phyloP scores from a whole-genome alignment of 2,888 invertebrate species.

The Acleris sparsana region DNA sequence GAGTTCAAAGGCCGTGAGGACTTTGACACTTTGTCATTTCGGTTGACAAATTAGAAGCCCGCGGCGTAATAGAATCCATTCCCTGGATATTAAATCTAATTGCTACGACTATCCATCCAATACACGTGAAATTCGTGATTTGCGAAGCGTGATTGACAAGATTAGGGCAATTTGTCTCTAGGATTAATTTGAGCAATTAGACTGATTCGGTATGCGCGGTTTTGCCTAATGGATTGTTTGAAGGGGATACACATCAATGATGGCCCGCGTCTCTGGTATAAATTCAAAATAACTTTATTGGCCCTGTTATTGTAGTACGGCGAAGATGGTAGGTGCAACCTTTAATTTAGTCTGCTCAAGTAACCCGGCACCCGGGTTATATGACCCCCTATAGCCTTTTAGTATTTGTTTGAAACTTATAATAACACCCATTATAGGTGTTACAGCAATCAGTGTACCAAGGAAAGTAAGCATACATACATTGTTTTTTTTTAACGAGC shows the following conservation, averaged over 20 bases:
- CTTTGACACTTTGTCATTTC: slow-evolving; percentile 11
- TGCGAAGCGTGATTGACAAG: slow-evolving; percentile 18
- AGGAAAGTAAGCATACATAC: too few relatives aligned
- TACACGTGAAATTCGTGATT: not conserved
- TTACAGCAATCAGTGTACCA: too few relatives aligned
- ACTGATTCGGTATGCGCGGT: not conserved
- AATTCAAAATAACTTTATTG: not conserved
- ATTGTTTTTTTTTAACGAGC: too few relatives aligned
- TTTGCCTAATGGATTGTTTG: slow-evolving; percentile 2
- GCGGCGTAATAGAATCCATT: slow-evolving; percentile 5
- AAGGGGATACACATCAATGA: not conserved
- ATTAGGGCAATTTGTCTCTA: slow-evolving; percentile 19
- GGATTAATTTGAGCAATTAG: slow-evolving; percentile 26
- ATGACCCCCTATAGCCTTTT: too few relatives aligned
- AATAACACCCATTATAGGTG: too few relatives aligned
- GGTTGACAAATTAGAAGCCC: slow-evolving; percentile 7
- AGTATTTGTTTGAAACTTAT: too few relatives aligned
- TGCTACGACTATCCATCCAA: not conserved
- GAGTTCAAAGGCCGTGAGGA: not conserved
- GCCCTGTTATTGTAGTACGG: too few relatives aligned
- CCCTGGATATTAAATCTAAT: slow-evolving; percentile 11
- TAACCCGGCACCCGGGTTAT: too few relatives aligned
- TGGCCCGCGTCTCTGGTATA: not conserved
- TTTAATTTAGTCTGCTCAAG: too few relatives aligned
- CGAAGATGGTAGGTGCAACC: too few relatives aligned